Base-by-base conservation (phyloP, 2,113 vertebrate genomes). In the Dermatemys mawii region DNA sequence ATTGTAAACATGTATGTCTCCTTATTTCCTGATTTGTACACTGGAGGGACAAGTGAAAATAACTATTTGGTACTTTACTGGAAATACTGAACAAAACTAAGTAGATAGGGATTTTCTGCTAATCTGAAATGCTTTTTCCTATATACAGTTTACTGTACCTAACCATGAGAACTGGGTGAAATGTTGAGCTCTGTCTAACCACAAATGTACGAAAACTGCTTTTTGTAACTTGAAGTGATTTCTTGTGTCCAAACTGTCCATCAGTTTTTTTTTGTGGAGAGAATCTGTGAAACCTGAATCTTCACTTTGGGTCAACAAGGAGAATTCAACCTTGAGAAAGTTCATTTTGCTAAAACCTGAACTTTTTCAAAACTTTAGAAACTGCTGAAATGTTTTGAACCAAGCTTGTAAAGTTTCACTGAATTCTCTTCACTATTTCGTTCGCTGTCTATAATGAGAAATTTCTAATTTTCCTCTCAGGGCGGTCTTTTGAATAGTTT, bases 241-340 rank as follows among this genome's bases (percentile, higher is more conserved):
- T 88, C 41, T 75, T 1, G 0, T 17, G 49, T 60, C 57, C 1
- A 0, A 49, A 6, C 79, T 78, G 84, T 60, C 87, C 38, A 2
- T 82, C 14, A 73, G 24, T 63, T 1, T 79, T 85, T 85, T 83
- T 87, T 94, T 91, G 92, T 76, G 94, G 94, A 80, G 27, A 4
- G 1, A 4, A 29, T 79, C 48, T 24, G 35, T 73, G 81, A 73
- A 80, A 73, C 51, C 83, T 79, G 78, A 84, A 38, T 63, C 84
- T 94, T 86, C 2, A 90, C 84, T 86, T 86, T 55, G 78, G 85
- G 93, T 44, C 91, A 93, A 93, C 91, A 90, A 44, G 60, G 35
- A 84, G 91, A 60, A 93, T 96, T 93, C 90, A 93, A 55, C 70
- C 88, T 26, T 87, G 22, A 92, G 89, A 92, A 94, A 92, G 88